A percentile compares a stretch with the other conserved stretches of the same genome.
These are phyloP conservation scores for Omphaloscelis lunosa DNA, from an alignment of 2,888 invertebrate genomes.

Conservation along the genomic window DNA sequence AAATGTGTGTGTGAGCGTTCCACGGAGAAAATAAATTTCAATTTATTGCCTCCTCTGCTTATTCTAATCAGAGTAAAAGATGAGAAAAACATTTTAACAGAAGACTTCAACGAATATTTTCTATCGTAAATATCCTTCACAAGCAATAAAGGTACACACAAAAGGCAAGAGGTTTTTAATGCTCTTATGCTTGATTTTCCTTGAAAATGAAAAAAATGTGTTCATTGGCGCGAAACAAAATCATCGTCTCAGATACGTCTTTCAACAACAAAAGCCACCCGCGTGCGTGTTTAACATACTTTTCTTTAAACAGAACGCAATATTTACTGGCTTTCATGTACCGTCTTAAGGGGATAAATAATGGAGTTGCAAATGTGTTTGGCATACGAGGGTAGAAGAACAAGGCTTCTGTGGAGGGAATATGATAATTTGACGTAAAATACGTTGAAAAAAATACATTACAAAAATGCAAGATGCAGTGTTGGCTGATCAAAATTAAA, in stretches of 20 bases:
- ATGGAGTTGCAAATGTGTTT: constrained; percentile 81
- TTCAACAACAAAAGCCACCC: constrained; percentile 83
- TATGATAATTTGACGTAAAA: constrained; percentile 78
- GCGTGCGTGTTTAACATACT: constrained; percentile 86
- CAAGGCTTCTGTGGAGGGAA: constrained; percentile 71
- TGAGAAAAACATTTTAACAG: constrained; percentile 81
- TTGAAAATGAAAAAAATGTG: constrained; percentile 85
- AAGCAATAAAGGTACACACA: constrained; percentile 76
- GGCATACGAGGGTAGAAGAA: constrained; percentile 74
- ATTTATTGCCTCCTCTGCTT: constrained; percentile 82
- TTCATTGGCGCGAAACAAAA: constrained; percentile 86
- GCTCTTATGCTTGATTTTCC: constrained; percentile 83
- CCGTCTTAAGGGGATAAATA: constrained; percentile 84
- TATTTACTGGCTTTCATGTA: constrained; percentile 82
- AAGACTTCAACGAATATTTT: constrained; percentile 80
- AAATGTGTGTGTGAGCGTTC: constrained; percentile 76
- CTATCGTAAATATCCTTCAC: constrained; percentile 75
- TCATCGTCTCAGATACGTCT: constrained; percentile 86
- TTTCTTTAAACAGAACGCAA: constrained; percentile 83
- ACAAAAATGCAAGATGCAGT: constrained; percentile 31
- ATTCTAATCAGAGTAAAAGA: constrained; percentile 84
- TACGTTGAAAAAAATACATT: constrained; percentile 66
- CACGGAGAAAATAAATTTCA: constrained; percentile 83
- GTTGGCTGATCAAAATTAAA: constrained; percentile 2
- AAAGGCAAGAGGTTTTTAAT: constrained; percentile 82